Base-by-base conservation (phyloP, 2,888 invertebrate genomes). In the Alloscopus bannaensis region DNA sequence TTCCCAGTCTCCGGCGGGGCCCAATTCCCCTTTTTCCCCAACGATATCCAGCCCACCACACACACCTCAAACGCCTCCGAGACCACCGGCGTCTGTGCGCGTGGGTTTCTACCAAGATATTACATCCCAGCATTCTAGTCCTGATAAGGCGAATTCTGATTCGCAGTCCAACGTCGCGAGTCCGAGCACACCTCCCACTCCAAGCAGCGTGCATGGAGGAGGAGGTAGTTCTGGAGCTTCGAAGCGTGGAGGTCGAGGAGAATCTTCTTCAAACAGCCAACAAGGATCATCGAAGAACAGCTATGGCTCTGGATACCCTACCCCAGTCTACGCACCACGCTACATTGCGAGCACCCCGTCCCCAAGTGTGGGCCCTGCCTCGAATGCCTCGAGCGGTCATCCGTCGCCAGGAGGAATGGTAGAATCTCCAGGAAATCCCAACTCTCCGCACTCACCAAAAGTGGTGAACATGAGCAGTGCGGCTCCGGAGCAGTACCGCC, bases 31-130 rank as follows among this genome's bases (percentile, higher is more conserved):
- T 0, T 86, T 84, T 36, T 86, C 86, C 16, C 86, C 86, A 1
- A 83, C 82, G 2, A 83, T 84, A 26, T 79, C 82, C 28, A 85
- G 83, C 65, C 84, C 94, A 0, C 94, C 95, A 0, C 90, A 93
- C 82, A 85, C 85, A 2, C 85, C 83, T 57, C 84, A 85, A n/a
- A 90, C 93, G 4, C 89, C 91, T 0, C 93, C 93, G 87, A 92
- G 93, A 87, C 92, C 93, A 0, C 91, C 92, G 16, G 94, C 94
- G 0, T 93, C 94, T 3, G 93, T 95, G 3, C 91, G 95, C 84
- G 95, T 95, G 40, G 95, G 95, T 2, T 96, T 96, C 88, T 95
- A 96, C 88, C 95, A 96, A 88, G 95, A 95, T 86, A 81, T 83
- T 16, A 94, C 93, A 26, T 86, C 86, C 11, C 86, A 87, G 71